Evolutionary conservation across 2,888 invertebrate species (phyloP).

Genomic region (Lathronympha strigana): DNA sequence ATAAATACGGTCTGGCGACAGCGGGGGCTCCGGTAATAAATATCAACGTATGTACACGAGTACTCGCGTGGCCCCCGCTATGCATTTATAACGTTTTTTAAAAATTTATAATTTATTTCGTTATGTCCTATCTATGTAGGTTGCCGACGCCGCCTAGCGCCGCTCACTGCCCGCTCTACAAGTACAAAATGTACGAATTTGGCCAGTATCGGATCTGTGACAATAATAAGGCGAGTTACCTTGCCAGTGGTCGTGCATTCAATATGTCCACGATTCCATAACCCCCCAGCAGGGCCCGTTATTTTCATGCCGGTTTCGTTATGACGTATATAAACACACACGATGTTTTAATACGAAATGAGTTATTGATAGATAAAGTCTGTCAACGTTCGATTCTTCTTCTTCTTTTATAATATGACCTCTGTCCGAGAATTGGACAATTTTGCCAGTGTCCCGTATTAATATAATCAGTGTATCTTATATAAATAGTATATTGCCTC

Average conservation of each 20-base stretch:
- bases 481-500: too few relatives aligned
- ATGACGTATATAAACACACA: too few relatives aligned
- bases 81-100: slow-evolving; percentile 75
- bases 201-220: slow-evolving; percentile 37
- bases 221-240: slow-evolving; percentile 35
- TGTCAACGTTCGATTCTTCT: too few relatives aligned
- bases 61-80: slow-evolving; percentile 66
- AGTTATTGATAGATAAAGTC: too few relatives aligned
- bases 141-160: slow-evolving; percentile 53
- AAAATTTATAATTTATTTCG: slow-evolving; percentile 82
- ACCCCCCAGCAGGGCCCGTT: too few relatives aligned
- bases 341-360: too few relatives aligned
- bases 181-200: slow-evolving; percentile 39
- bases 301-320: too few relatives aligned
- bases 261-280: too few relatives aligned
- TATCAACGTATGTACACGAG: slow-evolving; percentile 82
- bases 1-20: slow-evolving; percentile 79
- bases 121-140: slow-evolving; percentile 82
- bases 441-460: too few relatives aligned
- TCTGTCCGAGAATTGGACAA: too few relatives aligned
- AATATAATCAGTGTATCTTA: too few relatives aligned
- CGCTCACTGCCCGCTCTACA: slow-evolving; percentile 26
- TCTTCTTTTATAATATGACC: too few relatives aligned
- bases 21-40: slow-evolving; percentile 71
- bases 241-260: background rate